phyloP scores from a whole-genome alignment of 1,140 invertebrate genomes.

The Acromyrmex echinatior region DNA sequence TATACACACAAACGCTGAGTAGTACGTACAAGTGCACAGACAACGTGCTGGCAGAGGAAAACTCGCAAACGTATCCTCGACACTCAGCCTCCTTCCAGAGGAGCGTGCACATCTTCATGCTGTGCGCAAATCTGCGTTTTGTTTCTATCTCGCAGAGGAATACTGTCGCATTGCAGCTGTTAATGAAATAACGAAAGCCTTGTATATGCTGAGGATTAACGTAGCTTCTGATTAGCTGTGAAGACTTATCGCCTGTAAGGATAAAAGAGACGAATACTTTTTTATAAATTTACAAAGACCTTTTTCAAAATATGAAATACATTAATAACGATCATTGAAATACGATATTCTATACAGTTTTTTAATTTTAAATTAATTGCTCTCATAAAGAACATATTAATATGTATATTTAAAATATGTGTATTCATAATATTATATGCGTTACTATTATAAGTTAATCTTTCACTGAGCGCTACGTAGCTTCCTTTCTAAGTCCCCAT shows the following conservation, averaged over 20 bases:
- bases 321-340: background rate
- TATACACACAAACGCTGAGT: constrained; percentile 22
- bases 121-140: constrained; percentile 55
- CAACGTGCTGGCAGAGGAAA: constrained; percentile 58
- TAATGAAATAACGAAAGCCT: constrained; percentile 67
- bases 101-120: constrained; percentile 44
- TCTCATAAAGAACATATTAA: background rate
- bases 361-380: background rate
- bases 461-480: background rate
- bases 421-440: background rate
- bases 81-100: constrained; percentile 19
- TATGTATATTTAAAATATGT: background rate
- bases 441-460: background rate
- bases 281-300: background rate
- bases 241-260: background rate
- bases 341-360: background rate
- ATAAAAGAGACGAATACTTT: constrained; percentile 3
- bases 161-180: constrained; percentile 77
- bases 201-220: background rate
- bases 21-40: constrained; percentile 38
- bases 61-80: constrained; percentile 43
- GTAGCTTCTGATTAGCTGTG: background rate
- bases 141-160: constrained; percentile 70
- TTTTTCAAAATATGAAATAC: background rate
- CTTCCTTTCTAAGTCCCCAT: background rate